Percentiles rank a stretch among this genome's conserved stretches.
These are phyloP conservation scores for Drymodes brunneopygia DNA, from an alignment of 2,113 vertebrate species.

Conservation along the genomic window DNA sequence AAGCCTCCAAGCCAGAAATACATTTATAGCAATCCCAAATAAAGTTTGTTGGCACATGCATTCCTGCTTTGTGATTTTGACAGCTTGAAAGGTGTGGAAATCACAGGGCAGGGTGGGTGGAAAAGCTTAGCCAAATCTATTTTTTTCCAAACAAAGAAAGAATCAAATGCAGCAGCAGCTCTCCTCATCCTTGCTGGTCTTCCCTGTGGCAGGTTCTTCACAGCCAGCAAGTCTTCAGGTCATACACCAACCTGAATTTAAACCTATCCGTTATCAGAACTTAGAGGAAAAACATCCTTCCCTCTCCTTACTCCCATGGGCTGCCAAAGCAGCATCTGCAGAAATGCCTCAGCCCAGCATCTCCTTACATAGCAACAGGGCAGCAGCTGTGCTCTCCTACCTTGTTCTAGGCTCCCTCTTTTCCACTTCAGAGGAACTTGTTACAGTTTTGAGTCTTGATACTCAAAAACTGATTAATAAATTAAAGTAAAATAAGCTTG, in stretches of 20 bases:
- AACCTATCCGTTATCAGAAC: not conserved
- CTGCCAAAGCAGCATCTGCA: not conserved
- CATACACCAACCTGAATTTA: not conserved
- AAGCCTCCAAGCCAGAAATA: not conserved
- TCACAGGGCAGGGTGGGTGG: not conserved
- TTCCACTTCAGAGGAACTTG: not conserved
- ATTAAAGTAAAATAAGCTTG: not conserved
- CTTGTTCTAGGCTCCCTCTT: not conserved
- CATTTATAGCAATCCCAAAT: not conserved
- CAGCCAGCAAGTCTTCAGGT: not conserved
- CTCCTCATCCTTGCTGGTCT: not conserved
- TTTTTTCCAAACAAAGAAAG: not conserved
- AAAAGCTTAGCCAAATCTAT: not conserved
- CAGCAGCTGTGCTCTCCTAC: not conserved
- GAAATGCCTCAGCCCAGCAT: not conserved
- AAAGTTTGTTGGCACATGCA: not conserved
- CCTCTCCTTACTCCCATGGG: not conserved
- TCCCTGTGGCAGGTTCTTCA: not conserved
- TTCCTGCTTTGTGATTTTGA: not conserved
- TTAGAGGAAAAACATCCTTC: not conserved
- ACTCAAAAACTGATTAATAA: not conserved
- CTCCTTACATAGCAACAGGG: not conserved
- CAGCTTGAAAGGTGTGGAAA: not conserved
- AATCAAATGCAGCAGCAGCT: not conserved
- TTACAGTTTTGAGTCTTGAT: not conserved